These are phyloP conservation scores for Alentia gelatinosa DNA, from an alignment of 2,888 invertebrate species.

Conservation along the genomic window DNA sequence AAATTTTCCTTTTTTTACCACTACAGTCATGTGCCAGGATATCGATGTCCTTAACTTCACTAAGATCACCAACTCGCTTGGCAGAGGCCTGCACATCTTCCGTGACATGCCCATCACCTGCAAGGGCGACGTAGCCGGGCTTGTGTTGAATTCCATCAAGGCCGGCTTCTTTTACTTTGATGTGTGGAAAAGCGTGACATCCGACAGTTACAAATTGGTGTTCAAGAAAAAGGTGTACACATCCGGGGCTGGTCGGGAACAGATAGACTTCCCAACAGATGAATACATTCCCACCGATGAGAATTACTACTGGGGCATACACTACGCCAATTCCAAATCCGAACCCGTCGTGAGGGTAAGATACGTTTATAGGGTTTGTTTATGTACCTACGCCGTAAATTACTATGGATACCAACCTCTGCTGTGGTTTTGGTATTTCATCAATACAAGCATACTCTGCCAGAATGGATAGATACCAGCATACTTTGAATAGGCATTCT, in stretches of 20 bases:
- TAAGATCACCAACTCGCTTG: not conserved
- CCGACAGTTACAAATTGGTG: not conserved
- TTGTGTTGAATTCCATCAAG: not conserved
- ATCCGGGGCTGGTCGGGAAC: not conserved
- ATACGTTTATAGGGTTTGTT: too few relatives aligned
- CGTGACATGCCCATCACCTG: not conserved
- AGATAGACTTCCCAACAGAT: not conserved
- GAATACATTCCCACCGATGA: not conserved
- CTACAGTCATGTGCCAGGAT: constrained; percentile 3
- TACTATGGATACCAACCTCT: too few relatives aligned
- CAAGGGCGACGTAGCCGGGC: not conserved
- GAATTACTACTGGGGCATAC: not conserved
- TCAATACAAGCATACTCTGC: too few relatives aligned
- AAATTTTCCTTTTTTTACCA: not conserved
- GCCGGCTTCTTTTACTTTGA: constrained; percentile 21
- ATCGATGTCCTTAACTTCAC: not conserved
- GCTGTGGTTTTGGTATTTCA: too few relatives aligned
- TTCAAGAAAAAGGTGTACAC: not conserved
- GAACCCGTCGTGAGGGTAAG: not conserved
- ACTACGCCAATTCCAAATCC: not conserved
- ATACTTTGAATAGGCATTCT: too few relatives aligned
- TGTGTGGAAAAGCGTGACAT: not conserved
- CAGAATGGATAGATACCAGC: too few relatives aligned
- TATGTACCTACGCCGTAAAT: too few relatives aligned
- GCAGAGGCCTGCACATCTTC: not conserved